Evolutionary conservation across 1,140 invertebrate species (phyloP).

Genomic region (Piezodorus guildinii): DNA sequence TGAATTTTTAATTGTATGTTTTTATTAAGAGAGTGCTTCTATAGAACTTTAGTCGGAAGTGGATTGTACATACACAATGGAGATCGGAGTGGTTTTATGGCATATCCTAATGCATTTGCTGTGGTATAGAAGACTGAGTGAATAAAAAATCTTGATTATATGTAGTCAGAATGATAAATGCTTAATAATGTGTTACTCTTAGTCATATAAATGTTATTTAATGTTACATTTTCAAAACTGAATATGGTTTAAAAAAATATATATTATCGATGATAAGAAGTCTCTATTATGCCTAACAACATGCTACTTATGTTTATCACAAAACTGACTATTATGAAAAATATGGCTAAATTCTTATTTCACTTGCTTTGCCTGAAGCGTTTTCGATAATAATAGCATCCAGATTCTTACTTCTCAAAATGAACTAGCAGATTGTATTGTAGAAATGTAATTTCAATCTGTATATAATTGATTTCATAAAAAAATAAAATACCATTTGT

Average conservation of each 20-base stretch:
- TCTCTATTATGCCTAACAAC: background rate
- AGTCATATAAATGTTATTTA: constrained; percentile 13
- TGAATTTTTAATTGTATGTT: constrained; percentile 12
- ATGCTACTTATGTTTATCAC: background rate
- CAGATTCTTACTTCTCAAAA: background rate
- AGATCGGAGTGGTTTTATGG: constrained; percentile 8
- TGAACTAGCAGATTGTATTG: background rate
- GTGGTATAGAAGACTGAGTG: constrained; percentile 17
- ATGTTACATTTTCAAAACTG: constrained; percentile 2
- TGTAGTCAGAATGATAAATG: constrained; percentile 10
- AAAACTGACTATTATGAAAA: background rate
- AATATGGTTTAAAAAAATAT: constrained; percentile 5
- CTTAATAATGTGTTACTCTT: constrained; percentile 11
- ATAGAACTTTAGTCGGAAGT: background rate
- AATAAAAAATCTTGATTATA: background rate
- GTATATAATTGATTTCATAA: constrained; percentile 4
- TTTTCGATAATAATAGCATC: background rate
- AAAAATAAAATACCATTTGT: constrained; percentile 1
- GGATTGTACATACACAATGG: background rate
- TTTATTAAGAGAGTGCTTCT: constrained; percentile 16
- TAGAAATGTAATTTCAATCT: background rate
- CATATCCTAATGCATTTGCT: constrained; percentile 17
- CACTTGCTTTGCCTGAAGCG: background rate
- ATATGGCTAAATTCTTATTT: background rate
- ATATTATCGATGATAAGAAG: background rate